Conservation (phyloP, 2,113 vertebrate genomes). For the Pyxicephalus adspersus region DNA sequence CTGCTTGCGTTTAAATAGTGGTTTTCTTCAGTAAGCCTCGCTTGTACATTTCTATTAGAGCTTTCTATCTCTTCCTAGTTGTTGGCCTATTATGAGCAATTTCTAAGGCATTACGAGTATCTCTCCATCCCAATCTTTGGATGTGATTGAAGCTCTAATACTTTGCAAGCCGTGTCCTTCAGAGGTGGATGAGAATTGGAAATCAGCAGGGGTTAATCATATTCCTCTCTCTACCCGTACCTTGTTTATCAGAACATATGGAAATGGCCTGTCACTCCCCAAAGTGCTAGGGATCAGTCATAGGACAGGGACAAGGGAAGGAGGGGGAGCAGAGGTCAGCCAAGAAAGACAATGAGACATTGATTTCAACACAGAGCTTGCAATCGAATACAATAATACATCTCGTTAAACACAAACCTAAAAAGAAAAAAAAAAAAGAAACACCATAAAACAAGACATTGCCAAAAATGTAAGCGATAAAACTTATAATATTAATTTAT, state of each 20-base stretch:
- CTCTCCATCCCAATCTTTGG: conserved; percentile 52
- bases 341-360: conserved; percentile 53
- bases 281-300: conserved; percentile 57
- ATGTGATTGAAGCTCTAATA: conserved; percentile 55
- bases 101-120: conserved; percentile 48
- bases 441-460: neutral
- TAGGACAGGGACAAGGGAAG: conserved; percentile 39
- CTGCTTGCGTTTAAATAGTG: conserved; percentile 5
- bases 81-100: conserved; percentile 55
- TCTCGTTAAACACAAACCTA: neutral
- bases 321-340: conserved; percentile 48
- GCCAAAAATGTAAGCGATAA: neutral
- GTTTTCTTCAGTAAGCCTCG: neutral
- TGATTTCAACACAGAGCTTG: conserved; percentile 53
- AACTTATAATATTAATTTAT: neutral
- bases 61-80: conserved; percentile 46
- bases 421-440: neutral
- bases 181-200: conserved; percentile 58
- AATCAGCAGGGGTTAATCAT: conserved; percentile 58
- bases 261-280: conserved; percentile 55
- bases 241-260: conserved; percentile 58
- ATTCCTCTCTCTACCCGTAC: conserved; percentile 56
- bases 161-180: conserved; percentile 56
- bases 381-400: conserved; percentile 45
- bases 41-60: conserved; percentile 48